phyloP scores from a whole-genome alignment of 2,888 invertebrate species.

The Arrhopalites spinosus region DNA sequence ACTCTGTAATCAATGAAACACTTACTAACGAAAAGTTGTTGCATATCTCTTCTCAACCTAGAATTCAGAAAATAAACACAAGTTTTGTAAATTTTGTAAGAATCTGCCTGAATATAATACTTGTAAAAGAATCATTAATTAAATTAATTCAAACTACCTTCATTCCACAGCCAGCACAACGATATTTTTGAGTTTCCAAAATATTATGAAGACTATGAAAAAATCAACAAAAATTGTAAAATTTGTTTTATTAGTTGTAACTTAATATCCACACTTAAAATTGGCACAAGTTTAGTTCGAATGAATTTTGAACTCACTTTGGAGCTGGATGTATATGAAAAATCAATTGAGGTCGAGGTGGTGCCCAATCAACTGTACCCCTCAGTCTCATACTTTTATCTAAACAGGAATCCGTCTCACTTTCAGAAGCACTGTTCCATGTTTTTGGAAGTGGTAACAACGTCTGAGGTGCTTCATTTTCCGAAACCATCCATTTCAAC shows the following conservation, averaged over 20 bases:
- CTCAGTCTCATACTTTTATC: slow-evolving; percentile 61
- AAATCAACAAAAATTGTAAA: slow-evolving; percentile 41
- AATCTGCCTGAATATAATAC: no score
- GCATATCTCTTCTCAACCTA: slow-evolving; percentile 71
- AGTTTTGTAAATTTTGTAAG: no score
- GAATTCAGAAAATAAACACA: no score
- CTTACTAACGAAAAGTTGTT: slow-evolving; percentile 76
- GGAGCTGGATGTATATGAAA: slow-evolving; percentile 74
- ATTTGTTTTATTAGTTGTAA: not conserved
- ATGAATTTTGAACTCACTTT: slow-evolving; percentile 64
- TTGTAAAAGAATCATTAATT: no score
- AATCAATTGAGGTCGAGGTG: slow-evolving; percentile 80
- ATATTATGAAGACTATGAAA: slow-evolving; percentile 67
- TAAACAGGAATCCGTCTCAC: slow-evolving; percentile 60
- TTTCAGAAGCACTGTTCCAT: slow-evolving; percentile 71
- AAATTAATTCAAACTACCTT: no score
- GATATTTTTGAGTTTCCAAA: slow-evolving; percentile 74
- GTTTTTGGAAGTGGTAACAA: slow-evolving; percentile 73
- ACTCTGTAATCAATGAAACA: no score
- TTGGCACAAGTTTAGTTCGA: not conserved
- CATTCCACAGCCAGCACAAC: slow-evolving; percentile 85
- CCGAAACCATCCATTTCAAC: slow-evolving; percentile 78
- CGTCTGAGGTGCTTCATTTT: slow-evolving; percentile 76
- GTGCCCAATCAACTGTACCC: slow-evolving; percentile 82
- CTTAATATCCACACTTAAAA: no score